These are phyloP conservation scores for Paracyclopina nana DNA, from an alignment of 1,140 invertebrate species.

Conservation along the genomic window DNA sequence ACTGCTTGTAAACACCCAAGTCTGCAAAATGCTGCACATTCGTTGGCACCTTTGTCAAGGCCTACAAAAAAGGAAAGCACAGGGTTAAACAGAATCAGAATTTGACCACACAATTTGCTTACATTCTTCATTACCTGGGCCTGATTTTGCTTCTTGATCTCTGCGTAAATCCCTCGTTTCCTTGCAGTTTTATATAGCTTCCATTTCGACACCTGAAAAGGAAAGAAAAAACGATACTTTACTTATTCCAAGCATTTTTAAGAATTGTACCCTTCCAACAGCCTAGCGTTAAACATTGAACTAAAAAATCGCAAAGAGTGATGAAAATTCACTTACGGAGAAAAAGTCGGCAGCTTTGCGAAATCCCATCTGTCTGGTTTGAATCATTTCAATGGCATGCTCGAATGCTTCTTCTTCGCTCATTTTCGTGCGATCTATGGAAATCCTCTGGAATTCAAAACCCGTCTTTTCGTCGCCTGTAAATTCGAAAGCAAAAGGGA, in stretches of 20 bases:
- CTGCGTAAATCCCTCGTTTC: slow-evolving; percentile 14
- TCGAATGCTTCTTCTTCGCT: slow-evolving; percentile 13
- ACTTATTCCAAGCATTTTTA: background rate
- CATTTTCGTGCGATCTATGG: slow-evolving; percentile 12
- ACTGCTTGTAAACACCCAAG: slow-evolving; percentile 13
- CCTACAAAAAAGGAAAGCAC: no score
- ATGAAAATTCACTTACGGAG: background rate
- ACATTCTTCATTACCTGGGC: slow-evolving; percentile 8
- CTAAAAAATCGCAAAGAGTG: no score
- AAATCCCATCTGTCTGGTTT: slow-evolving; percentile 14
- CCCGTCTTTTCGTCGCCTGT: slow-evolving; percentile 10
- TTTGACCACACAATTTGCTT: background rate
- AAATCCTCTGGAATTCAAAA: slow-evolving; percentile 11
- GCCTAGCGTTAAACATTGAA: no score
- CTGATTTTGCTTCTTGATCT: slow-evolving; percentile 16
- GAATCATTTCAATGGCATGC: slow-evolving; percentile 15
- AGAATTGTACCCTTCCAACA: background rate
- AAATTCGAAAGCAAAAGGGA: no score
- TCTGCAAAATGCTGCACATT: slow-evolving; percentile 15
- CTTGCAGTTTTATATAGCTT: slow-evolving; percentile 14
- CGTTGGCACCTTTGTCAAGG: slow-evolving; percentile 9
- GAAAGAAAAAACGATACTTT: background rate
- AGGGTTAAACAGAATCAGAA: background rate
- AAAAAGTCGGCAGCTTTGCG: slow-evolving; percentile 15
- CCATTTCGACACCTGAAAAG: slow-evolving; percentile 12